Evolutionary conservation across 2,888 invertebrate species (phyloP).

Genomic region (Odontomyia ornata): DNA sequence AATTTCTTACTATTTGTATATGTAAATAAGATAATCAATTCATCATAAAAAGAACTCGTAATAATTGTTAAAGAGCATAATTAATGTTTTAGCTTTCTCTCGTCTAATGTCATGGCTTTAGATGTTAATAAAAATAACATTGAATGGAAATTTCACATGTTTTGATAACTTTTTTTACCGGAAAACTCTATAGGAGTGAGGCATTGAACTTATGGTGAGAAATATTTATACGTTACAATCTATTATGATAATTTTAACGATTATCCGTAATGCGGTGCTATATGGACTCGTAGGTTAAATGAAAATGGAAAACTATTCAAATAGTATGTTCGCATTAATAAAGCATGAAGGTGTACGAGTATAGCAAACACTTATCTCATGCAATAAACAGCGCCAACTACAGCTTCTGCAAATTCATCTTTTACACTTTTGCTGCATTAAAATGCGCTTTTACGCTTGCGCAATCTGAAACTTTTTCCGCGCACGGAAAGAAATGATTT

Average conservation of each 20-base stretch:
- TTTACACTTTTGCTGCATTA: constrained; percentile 24
- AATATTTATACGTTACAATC: not conserved
- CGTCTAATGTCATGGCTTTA: constrained; percentile 25
- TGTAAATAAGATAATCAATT: constrained; percentile 2
- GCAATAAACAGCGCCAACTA: not conserved
- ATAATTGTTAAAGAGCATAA: not conserved
- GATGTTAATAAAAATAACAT: constrained; percentile 32
- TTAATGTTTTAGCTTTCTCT: constrained; percentile 13
- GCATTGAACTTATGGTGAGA: not conserved
- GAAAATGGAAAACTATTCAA: constrained; percentile 8
- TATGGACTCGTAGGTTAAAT: not conserved
- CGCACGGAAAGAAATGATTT: constrained; percentile 14
- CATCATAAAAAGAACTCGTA: not conserved
- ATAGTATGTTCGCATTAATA: too few relatives aligned
- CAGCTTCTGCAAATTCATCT: constrained; percentile 10
- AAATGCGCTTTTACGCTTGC: constrained; percentile 31
- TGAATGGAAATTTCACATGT: not conserved
- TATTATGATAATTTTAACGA: not conserved
- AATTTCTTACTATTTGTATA: not conserved
- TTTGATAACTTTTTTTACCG: not conserved
- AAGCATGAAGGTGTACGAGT: too few relatives aligned
- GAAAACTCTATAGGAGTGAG: too few relatives aligned
- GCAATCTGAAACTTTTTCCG: constrained; percentile 29
- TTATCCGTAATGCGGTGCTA: not conserved
- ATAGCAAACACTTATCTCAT: not conserved